Conservation (phyloP, 2,888 invertebrate genomes). For the Agapostemon virescens region DNA sequence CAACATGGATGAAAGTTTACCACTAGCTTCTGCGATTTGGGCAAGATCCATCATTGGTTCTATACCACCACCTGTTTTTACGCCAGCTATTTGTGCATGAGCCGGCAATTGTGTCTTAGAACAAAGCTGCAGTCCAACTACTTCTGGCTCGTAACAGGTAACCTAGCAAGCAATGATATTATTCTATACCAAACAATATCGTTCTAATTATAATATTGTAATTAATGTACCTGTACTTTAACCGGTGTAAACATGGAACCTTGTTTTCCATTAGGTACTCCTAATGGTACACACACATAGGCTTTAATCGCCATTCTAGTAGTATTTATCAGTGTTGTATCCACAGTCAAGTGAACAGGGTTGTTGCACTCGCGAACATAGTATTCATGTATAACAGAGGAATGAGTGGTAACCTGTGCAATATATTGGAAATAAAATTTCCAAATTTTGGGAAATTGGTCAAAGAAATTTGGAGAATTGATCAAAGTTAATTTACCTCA, state of each 20-base stretch:
- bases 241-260: slow-evolving; percentile 99
- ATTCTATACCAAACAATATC: neutral
- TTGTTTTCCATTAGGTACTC: slow-evolving; percentile 95
- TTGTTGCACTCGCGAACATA: slow-evolving; percentile 96
- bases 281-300: slow-evolving; percentile 95
- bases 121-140: slow-evolving; percentile 89
- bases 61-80: slow-evolving; percentile 83
- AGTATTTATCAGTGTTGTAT: slow-evolving; percentile 92
- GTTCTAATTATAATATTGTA: neutral
- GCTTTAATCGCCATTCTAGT: slow-evolving; percentile 95
- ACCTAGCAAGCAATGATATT: slow-evolving; percentile 80
- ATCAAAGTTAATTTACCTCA: slow-evolving; percentile 81
- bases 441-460: no score
- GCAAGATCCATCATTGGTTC: slow-evolving; percentile 88
- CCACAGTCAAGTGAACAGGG: slow-evolving; percentile 97
- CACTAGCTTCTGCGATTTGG: slow-evolving; percentile 93
- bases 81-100: slow-evolving; percentile 75
- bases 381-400: slow-evolving; percentile 98
- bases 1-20: slow-evolving; percentile 88
- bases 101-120: slow-evolving; percentile 86
- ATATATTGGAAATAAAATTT: neutral
- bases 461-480: no score
- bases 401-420: slow-evolving; percentile 93
- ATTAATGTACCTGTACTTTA: slow-evolving; percentile 85
- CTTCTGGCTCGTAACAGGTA: slow-evolving; percentile 95